Conservation (phyloP, 2,113 vertebrate species). For the Silurus asotus region DNA sequence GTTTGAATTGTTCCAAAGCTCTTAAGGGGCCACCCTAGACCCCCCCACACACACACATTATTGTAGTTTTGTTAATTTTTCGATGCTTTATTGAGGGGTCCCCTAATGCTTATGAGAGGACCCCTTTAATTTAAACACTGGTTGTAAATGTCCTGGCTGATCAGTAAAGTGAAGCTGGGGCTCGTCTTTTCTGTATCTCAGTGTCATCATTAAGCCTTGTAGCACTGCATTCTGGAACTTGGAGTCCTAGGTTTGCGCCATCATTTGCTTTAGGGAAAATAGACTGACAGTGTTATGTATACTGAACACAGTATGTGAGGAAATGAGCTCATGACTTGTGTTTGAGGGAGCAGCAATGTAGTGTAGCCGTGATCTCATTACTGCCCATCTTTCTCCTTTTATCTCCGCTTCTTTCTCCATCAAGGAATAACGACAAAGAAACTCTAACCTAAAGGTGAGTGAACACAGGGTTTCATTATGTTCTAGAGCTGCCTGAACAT, state of each 20-base stretch:
- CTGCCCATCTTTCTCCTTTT: background rate
- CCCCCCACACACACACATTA: too few species aligned
- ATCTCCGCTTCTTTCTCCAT: background rate
- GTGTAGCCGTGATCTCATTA: background rate
- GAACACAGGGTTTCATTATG: background rate
- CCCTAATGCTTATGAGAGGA: too few species aligned
- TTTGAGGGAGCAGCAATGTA: background rate
- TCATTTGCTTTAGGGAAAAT: background rate
- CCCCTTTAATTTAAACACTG: too few species aligned
- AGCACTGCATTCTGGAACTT: background rate
- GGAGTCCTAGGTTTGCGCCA: background rate
- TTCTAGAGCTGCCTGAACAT: background rate
- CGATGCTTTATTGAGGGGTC: too few species aligned
- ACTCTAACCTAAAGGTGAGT: background rate
- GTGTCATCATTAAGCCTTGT: background rate
- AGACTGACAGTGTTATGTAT: background rate
- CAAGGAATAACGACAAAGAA: background rate
- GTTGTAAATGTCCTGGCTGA: too few species aligned
- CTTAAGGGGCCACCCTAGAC: too few species aligned
- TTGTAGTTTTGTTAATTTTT: too few species aligned
- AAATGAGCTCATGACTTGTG: background rate
- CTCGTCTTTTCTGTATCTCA: background rate
- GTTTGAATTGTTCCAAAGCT: too few species aligned
- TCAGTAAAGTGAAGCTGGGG: too few species aligned
- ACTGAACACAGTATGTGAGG: background rate